Evolutionary conservation across 2,113 vertebrate genomes (phyloP).

Genomic region (Elgaria multicarinata): DNA sequence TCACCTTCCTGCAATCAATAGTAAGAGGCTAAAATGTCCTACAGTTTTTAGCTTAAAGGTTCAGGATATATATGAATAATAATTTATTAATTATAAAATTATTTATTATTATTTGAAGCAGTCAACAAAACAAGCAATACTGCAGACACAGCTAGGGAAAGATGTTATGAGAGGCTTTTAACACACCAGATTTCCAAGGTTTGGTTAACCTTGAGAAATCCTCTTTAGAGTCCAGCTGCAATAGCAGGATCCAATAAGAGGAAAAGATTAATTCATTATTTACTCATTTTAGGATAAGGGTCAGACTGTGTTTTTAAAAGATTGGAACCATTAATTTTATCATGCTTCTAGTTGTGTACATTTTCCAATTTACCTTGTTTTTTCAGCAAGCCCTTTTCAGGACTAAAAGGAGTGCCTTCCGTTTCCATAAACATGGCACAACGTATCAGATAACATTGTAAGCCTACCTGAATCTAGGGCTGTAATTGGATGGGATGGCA

Average conservation of each 20-base stretch:
- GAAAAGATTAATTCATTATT: conserved; percentile 13
- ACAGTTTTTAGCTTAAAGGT: not conserved
- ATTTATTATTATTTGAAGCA: not conserved
- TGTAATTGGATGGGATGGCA: not conserved
- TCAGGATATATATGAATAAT: not conserved
- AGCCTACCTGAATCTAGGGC: not conserved
- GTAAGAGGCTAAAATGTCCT: not conserved
- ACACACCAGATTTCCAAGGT: not conserved
- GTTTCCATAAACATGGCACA: not conserved
- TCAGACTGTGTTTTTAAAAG: not conserved
- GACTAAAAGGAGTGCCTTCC: not conserved
- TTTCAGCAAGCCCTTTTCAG: not conserved
- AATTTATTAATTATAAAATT: too few relatives aligned
- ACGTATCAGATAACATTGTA: not conserved
- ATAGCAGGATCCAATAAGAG: not conserved
- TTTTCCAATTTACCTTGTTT: not conserved
- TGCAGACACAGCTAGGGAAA: not conserved
- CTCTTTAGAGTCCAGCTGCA: conserved; percentile 15
- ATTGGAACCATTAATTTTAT: not conserved
- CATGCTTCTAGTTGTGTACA: not conserved
- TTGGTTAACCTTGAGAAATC: conserved; percentile 34
- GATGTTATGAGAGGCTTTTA: not conserved
- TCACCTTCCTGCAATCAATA: not conserved
- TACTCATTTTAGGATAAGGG: not conserved
- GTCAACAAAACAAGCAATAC: not conserved